Base-by-base conservation (phyloP, 2,113 vertebrate genomes). In the Malurus cyaneus region DNA sequence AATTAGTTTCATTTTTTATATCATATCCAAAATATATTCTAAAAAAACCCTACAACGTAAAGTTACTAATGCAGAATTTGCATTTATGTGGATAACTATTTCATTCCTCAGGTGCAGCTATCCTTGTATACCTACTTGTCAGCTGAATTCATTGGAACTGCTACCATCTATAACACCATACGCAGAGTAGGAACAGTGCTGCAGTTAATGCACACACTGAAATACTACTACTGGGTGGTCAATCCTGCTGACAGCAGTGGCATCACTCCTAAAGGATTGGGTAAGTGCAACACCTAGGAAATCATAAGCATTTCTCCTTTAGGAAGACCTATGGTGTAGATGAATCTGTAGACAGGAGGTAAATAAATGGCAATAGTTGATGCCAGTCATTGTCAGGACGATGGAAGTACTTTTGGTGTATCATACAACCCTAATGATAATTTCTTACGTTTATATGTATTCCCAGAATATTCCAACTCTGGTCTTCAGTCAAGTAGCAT, bases 211-310 rank as follows among this genome's bases (percentile, higher is more conserved):
- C 99, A 99, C 93, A 99, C 98, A 0, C 95, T 99, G 46, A 99
- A 99, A 96, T 99, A 99, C 96, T 99, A 99, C 98, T 99, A 99
- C 98, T 99, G 99, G 99, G 98, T 98, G 65, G 95, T 98, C 89
- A 99, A 99, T 96, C 99, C 99, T 70, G 97, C 98, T 50, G 98
- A 99, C 50, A 98, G 98, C 96, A 99, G 99, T 74, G 98, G 98
- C 73, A 99, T 99, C 87, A 96, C 97, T 46, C 98, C 99, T 28
- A 99, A 98, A 96, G 99, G 99, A 56, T 88, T 99, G 31, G 99
- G 99, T 99, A 94, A 98, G 99, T 96, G 88, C 41, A 31, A 4
- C 18, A 32, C 12, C 4, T 5, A 3, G 42, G 49, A 50, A 91
- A 57, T 19, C 23, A 18, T 0, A 20, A 46, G 4, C 14, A 31